Evolutionary conservation across 2,888 invertebrate genomes (phyloP).

Genomic region (Lapara coniferarum): DNA sequence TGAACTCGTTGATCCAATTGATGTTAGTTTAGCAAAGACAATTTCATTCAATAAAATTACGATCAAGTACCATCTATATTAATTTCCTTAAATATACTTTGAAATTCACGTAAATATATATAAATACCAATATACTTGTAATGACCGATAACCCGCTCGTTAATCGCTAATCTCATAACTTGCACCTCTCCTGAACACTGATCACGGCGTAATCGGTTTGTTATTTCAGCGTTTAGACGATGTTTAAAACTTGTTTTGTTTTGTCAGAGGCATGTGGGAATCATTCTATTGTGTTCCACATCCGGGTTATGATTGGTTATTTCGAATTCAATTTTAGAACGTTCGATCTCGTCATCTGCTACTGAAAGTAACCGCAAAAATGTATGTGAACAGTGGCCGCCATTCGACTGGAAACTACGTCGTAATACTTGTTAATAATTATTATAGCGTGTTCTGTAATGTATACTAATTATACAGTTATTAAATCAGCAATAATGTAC

Average conservation of each 20-base stretch:
- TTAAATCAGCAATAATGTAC: conserved; percentile 6
- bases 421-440: conserved; percentile 18
- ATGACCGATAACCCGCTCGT: too few species aligned
- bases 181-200: conserved; percentile 58
- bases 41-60: too few species aligned
- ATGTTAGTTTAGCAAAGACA: too few species aligned
- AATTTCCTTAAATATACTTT: too few species aligned
- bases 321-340: conserved; percentile 62
- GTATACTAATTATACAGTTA: conserved; percentile 20
- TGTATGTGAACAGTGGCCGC: conserved; percentile 11
- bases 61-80: too few species aligned
- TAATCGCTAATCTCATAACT: conserved; percentile 44
- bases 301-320: conserved; percentile 77
- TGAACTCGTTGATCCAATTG: too few species aligned
- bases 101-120: too few species aligned
- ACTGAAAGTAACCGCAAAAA: conserved; percentile 5
- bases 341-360: conserved; percentile 36
- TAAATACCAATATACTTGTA: too few species aligned
- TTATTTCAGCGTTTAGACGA: conserved; percentile 81
- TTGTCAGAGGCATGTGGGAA: conserved; percentile 81
- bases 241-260: conserved; percentile 79
- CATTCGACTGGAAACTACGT: not conserved
- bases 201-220: conserved; percentile 79
- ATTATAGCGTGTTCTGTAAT: conserved; percentile 15
- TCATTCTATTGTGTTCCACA: conserved; percentile 80